These are phyloP conservation scores for Eulemur macaco DNA, from an alignment of 2,113 vertebrate genomes.

Conservation along the genomic window DNA sequence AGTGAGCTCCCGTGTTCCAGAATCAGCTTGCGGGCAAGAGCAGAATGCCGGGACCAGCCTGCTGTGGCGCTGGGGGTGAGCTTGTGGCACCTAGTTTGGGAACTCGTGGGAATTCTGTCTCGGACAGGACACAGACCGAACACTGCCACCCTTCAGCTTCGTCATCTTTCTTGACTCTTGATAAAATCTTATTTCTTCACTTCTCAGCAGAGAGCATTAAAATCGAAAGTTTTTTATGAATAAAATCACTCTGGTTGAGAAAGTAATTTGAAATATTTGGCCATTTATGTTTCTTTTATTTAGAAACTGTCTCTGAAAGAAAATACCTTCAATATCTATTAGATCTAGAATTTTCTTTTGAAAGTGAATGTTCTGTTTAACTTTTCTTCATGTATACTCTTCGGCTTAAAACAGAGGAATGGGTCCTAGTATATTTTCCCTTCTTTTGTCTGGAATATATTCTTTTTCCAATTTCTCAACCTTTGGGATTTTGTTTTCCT, in stretches of 20 bases:
- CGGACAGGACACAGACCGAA: not conserved
- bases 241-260: not conserved
- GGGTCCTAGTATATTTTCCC: not conserved
- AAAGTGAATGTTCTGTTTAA: not conserved
- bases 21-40: not conserved
- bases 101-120: no score
- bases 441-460: not conserved
- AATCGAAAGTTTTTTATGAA: not conserved
- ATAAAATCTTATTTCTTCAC: not conserved
- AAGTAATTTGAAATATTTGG: conserved; percentile 50
- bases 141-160: not conserved
- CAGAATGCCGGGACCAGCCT: not conserved
- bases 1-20: not conserved
- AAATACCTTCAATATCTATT: not conserved
- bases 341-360: conserved; percentile 28
- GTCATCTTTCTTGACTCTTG: not conserved
- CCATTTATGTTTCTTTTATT: conserved; percentile 15
- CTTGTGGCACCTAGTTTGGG: not conserved
- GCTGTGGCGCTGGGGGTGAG: not conserved
- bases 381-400: not conserved
- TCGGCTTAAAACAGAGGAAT: not conserved
- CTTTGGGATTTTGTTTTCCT: not conserved
- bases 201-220: not conserved
- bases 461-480: conserved; percentile 17
- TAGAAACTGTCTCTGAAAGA: conserved; percentile 35